Evolutionary conservation across 2,797 vertebrate species (phyloP), one percentile per base, ranked within the genome.

Genomic region (Synanceia verrucosa): DNA sequence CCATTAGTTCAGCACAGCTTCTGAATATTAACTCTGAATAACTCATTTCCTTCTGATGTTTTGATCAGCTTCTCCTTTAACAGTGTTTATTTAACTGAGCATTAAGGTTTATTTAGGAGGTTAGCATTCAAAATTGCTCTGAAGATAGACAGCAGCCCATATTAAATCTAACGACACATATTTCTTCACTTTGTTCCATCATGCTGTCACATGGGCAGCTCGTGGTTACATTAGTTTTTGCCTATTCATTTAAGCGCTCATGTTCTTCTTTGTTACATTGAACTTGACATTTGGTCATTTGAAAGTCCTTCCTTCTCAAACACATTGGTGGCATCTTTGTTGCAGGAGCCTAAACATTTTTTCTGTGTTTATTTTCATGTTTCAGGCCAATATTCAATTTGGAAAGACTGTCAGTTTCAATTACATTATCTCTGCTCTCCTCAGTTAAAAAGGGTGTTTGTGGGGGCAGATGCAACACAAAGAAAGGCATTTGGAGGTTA

Each of bases 361-460:
- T 50, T 59, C 65, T 61, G 70, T 73, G 77, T 70, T 81, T 84
- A 76, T 89, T 86, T 87, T 79, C 64, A 78, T 59, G 64, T 81
- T 79, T 65, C 61, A 23, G 68, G 66, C 69, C 80, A 61, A 78
- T 73, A 66, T 79, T 86, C 70, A 60, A 59, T 71, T 75, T 52
- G 29, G 50, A 88, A 36, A 52, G 37, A 52, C 46, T 73, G 79
- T 52, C 79, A 76, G 78, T 43, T 78, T 65, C 73, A 86, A 83
- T 87, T 67, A 79, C 72, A 66, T 60, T 71, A 71, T 65, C 24
- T 39, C 51, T 81, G 46, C 43, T 76, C 63, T 65, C 23, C 52
- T 70, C 43, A 1, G 63, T 51, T 13, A 56, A 56, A 43, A 58
- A 23, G 16, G 23, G 18, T 29, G 39, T 44, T 73, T 18, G 48